A percentile compares a stretch with the other conserved stretches of the same genome.
Evolutionary conservation across 2,797 vertebrate species (phyloP).

Genomic region (Sarcoramphus papa): DNA sequence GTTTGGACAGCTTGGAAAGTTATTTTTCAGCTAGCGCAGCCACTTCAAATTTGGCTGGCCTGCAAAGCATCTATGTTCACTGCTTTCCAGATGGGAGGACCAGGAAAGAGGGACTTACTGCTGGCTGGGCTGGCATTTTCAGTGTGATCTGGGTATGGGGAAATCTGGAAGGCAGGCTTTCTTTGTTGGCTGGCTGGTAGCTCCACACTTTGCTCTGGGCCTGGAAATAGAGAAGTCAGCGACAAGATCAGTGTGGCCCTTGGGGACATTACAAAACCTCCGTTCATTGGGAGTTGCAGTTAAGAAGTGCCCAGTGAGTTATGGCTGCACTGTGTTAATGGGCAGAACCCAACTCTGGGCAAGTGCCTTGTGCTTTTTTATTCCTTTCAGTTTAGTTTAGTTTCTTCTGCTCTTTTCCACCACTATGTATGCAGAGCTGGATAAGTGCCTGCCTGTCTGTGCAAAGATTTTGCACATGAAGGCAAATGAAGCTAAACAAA

Average conservation of each 20-base stretch:
- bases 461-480: neutral
- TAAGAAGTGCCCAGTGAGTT: neutral
- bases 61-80: neutral
- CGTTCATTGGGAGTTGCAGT: neutral
- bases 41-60: neutral
- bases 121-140: neutral
- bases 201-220: neutral
- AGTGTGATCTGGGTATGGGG: neutral
- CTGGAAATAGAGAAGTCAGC: neutral
- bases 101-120: neutral
- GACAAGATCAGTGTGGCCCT: neutral
- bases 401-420: neutral
- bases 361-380: neutral
- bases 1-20: neutral
- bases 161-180: neutral
- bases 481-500: neutral
- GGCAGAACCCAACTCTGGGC: neutral
- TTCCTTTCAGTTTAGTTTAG: neutral
- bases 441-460: neutral
- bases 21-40: neutral
- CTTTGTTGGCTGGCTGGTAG: neutral
- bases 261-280: neutral
- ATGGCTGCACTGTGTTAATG: neutral
- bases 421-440: neutral
- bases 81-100: neutral